Evolutionary conservation across 2,113 vertebrate species (phyloP), one percentile per base, ranked within the genome.

Genomic region (Ceyx melanurus): DNA sequence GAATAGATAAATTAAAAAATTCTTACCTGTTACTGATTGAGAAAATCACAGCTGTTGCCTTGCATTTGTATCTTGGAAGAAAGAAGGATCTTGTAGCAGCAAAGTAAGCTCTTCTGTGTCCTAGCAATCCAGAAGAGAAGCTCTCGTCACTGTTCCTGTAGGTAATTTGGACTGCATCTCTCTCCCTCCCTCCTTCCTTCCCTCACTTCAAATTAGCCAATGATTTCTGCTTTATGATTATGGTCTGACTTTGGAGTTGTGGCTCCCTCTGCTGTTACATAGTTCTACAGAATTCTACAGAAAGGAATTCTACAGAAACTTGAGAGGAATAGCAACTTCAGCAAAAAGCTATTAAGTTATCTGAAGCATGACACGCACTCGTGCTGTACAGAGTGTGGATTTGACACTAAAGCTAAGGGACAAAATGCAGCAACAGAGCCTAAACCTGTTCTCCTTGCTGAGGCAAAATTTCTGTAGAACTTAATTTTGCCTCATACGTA

Each of bases 261-360:
- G 85, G 95, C 96, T 95, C 95, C 96, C 95, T 94, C 96, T 96
- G 89, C 92, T 94, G 96, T 92, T 88, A 11, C 3, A 33, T 37
- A 89, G 83, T 81, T 86, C 71, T 23, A 31, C 37, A 37, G 37
- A 37, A 37, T 37, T 37, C 37, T 37, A 37, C 37, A 37, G 1
- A 86, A 17, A 29, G 37, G 54, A 78, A 82, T 85, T 79, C 79
- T 91, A 48, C 35, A 60, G 51, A 43, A 73, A 20, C 7, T 51
- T 26, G 22, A 35, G 56, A 64, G 45, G 54, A 67, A 71, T 5
- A 83, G 67, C 37, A 86, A 17, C 60, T 92, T 68, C 56, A 45
- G 56, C 21, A 53, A 77, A 67, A 40, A 77, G 21, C 53, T 48
- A 5, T 17, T 51, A 57, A 76, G 28, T 31, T 26, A 4, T 50